Evolutionary conservation across 2,113 vertebrate genomes (phyloP), one percentile per base, ranked within the genome.

Genomic region (Corythornis vintsioides): DNA sequence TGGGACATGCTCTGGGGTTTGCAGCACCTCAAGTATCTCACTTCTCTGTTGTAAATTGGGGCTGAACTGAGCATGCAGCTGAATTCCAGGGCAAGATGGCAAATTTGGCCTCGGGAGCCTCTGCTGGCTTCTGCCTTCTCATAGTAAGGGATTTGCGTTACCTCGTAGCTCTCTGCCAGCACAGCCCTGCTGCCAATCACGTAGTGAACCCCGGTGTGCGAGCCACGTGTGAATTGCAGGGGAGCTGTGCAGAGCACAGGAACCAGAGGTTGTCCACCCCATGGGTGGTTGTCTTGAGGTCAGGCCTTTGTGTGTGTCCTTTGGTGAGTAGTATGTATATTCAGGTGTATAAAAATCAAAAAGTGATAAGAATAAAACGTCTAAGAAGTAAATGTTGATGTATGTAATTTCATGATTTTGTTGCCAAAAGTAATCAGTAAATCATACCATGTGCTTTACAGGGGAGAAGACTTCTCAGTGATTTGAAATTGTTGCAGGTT

Each of bases 111-210:
- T 82, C 29, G 1, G 57, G 89, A 90, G 91, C 73, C 56, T 71
- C 43, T 81, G 56, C 86, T 63, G 79, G 69, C 76, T 59, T 56
- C 80, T 95, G 72, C 47, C 78, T 84, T 57, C 78, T 76, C 50
- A 2, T 13, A 57, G 82, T 45, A 9, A 57, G 45, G 66, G 84
- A 14, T 89, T 75, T 87, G 71, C 71, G 29, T 91, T 89, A 40
- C 40, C n/a, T 67, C 50, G 71, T 75, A 86, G 86, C 56, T 33
- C 57, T 0, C 8, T 67, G 84, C 61, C 74, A 84, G 88, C 90
- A n/a, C 85, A 84, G 88, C 94, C 94, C 45, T 84, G 88, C 94
- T 91, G 92, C 92, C 88, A 79, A 1, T 93, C 94, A 84, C 38
- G 2, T 12, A 60, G 56, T 64, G 13, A 3, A 3, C 1, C 24